Evolutionary conservation across 2,888 invertebrate species (phyloP).

Genomic region (Rotaria macrura): DNA sequence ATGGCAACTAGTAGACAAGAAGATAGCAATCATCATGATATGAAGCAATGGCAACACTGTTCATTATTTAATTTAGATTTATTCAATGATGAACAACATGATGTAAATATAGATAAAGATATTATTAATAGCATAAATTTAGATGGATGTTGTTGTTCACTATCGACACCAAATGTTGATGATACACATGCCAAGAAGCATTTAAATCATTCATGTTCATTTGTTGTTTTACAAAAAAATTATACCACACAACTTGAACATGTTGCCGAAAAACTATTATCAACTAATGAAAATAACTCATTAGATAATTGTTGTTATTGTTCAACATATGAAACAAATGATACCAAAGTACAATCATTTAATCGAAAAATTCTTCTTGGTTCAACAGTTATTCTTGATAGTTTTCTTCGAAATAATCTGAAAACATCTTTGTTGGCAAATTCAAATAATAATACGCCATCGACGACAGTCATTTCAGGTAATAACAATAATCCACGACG

Average conservation of each 20-base stretch:
- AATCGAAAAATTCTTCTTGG: background rate
- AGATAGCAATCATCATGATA: background rate
- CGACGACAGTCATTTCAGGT: background rate
- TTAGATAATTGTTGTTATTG: background rate
- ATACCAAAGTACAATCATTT: background rate
- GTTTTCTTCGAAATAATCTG: background rate
- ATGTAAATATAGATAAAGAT: background rate
- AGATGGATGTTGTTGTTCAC: background rate
- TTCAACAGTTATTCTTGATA: background rate
- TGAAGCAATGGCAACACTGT: background rate
- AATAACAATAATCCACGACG: background rate
- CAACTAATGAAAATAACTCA: background rate
- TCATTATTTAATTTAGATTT: constrained; percentile 9
- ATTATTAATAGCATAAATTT: background rate
- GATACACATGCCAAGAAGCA: background rate
- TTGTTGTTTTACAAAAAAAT: background rate
- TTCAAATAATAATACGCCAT: background rate
- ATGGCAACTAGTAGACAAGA: background rate
- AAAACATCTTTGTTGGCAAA: background rate
- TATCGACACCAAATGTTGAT: background rate
- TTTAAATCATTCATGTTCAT: constrained; percentile 5
- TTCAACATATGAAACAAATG: background rate
- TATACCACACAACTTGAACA: constrained; percentile 6
- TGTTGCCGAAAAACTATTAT: background rate
- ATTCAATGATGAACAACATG: background rate